These are phyloP conservation scores for Pyrrhosoma nymphula DNA, from an alignment of 2,888 invertebrate species.

Conservation along the genomic window DNA sequence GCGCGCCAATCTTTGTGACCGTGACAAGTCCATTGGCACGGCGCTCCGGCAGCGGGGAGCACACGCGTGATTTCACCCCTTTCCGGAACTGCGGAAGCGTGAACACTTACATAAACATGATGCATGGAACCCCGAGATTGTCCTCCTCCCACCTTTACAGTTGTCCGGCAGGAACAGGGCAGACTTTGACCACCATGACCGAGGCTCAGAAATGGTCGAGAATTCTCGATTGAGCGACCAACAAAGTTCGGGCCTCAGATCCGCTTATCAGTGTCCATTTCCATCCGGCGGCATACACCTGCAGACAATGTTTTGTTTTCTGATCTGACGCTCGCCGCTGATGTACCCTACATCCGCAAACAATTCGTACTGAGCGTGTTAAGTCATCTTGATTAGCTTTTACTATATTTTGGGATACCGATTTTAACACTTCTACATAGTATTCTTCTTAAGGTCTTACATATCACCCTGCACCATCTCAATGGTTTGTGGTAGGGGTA, in stretches of 20 bases:
- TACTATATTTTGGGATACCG: no score
- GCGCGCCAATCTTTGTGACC: background rate
- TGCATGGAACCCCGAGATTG: background rate
- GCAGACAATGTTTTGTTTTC: background rate
- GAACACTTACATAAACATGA: conserved; percentile 3
- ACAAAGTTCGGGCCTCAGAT: no score
- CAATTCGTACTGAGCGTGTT: no score
- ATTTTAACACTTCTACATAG: no score
- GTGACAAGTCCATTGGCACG: background rate
- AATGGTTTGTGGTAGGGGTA: no score
- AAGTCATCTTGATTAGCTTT: no score
- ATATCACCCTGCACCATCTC: no score
- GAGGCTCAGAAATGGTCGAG: background rate
- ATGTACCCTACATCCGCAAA: no score
- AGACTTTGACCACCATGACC: background rate
- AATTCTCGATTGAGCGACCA: background rate
- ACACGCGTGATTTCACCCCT: background rate
- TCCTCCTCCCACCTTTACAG: background rate
- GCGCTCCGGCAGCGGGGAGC: background rate
- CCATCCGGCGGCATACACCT: background rate
- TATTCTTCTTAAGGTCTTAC: no score
- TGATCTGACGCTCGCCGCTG: background rate
- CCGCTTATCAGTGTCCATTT: background rate
- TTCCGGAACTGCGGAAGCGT: background rate
- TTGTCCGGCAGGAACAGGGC: background rate